Percentiles rank a stretch among this genome's conserved stretches.
Conservation (phyloP, 2,888 invertebrate genomes). For the Chrysodeixis includens region DNA sequence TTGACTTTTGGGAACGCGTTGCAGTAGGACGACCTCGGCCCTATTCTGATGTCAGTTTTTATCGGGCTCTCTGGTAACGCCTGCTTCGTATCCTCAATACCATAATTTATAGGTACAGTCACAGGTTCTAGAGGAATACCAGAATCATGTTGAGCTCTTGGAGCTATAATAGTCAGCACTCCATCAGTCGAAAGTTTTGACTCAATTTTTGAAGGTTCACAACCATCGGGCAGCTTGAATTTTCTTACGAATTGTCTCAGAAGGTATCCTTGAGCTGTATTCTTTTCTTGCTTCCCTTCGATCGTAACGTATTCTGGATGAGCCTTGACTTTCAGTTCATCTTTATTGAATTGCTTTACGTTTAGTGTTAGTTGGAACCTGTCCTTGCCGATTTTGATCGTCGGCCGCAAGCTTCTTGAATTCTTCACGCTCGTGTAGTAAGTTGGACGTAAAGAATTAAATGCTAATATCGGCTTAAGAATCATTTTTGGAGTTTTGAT, state of each 20-base stretch:
- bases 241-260: constrained; percentile 75
- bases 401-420: constrained; percentile 66
- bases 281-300: constrained; percentile 81
- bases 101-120: not conserved
- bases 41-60: not conserved
- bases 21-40: not conserved
- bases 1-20: not conserved
- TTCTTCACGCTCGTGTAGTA: constrained; percentile 59
- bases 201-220: constrained; percentile 67
- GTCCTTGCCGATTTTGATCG: constrained; percentile 73
- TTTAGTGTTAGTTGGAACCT: constrained; percentile 77
- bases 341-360: constrained; percentile 72
- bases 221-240: constrained; percentile 78
- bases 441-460: constrained; percentile 52
- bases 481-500: not conserved
- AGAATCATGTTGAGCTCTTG: not conserved
- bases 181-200: constrained; percentile 73
- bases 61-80: not conserved
- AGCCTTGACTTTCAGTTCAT: constrained; percentile 79
- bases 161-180: constrained; percentile 50
- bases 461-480: not conserved
- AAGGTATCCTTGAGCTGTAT: constrained; percentile 69
- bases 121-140: not conserved
- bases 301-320: constrained; percentile 75
- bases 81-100: not conserved